Conservation (phyloP, 2,888 invertebrate species). For the Hirtodrosophila histrioides region DNA sequence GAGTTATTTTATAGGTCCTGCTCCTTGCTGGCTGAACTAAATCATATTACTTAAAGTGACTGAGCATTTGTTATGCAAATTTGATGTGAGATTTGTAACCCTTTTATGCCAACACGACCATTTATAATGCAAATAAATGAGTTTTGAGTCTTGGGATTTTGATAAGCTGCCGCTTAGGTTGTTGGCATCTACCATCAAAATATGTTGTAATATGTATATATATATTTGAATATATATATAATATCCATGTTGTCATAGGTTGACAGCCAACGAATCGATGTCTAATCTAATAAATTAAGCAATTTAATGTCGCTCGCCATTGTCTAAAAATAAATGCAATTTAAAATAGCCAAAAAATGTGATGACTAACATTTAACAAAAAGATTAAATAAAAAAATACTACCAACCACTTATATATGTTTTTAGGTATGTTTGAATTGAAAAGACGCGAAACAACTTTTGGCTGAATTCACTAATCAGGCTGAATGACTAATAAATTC, state of each 20-base stretch:
- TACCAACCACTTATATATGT: no score
- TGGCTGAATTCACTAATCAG: conserved; percentile 31
- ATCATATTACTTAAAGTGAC: conserved; percentile 18
- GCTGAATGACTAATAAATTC: conserved; percentile 44
- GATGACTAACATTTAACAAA: conserved; percentile 33
- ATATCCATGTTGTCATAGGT: not conserved
- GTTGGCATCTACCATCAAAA: not conserved
- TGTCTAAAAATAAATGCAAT: conserved; percentile 43
- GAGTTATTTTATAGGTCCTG: not conserved
- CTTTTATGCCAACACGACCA: conserved; percentile 20
- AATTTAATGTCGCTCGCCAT: conserved; percentile 46
- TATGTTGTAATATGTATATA: conserved; percentile 1
- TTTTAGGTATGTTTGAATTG: not conserved
- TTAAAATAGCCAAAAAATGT: conserved; percentile 38
- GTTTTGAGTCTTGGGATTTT: conserved; percentile 22
- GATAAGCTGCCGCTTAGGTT: conserved; percentile 9
- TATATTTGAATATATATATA: not conserved
- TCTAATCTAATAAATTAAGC: conserved; percentile 54
- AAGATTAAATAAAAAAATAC: conserved; percentile 15
- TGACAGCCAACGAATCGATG: conserved; percentile 26
- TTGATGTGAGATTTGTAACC: conserved; percentile 23
- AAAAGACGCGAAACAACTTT: not conserved
- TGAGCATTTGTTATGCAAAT: conserved; percentile 66
- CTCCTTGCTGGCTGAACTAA: conserved; percentile 8
- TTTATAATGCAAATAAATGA: conserved; percentile 46